A percentile compares a stretch with the other conserved stretches of the same genome.
phyloP scores from a whole-genome alignment of 2,113 vertebrate species.

The Lethenteron reissneri region DNA sequence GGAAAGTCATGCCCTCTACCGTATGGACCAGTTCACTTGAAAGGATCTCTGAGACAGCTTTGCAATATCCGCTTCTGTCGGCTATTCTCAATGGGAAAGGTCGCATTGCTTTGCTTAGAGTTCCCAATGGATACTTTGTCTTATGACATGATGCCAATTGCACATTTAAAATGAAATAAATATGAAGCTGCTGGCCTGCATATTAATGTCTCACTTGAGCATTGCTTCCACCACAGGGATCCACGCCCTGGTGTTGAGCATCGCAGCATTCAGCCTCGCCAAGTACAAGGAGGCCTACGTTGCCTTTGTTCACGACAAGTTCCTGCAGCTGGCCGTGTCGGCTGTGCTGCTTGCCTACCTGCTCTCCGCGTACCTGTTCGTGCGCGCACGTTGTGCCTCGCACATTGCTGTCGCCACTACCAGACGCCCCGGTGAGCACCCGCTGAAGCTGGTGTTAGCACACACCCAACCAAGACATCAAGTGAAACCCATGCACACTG shows the following conservation, averaged over 20 bases:
- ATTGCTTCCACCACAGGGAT: slow-evolving; percentile 28
- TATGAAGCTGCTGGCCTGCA: no score
- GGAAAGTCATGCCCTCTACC: no score
- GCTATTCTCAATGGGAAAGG: neutral
- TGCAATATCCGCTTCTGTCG: neutral
- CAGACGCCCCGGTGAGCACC: slow-evolving; percentile 50
- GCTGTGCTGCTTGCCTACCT: slow-evolving; percentile 27
- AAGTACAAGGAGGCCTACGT: slow-evolving; percentile 31
- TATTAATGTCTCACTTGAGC: neutral
- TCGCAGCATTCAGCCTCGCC: slow-evolving; percentile 19
- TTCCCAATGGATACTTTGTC: no score
- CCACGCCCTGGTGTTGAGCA: slow-evolving; percentile 35
- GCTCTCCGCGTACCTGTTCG: slow-evolving; percentile 50
- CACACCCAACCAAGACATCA: no score
- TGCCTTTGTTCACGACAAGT: slow-evolving; percentile 36
- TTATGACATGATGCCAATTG: no score
- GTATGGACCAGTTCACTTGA: no score
- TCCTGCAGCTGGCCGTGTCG: slow-evolving; percentile 43
- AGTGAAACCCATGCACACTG: neutral
- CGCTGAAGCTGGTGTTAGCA: no score
- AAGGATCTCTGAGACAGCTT: no score
- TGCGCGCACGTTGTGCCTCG: slow-evolving; percentile 24
- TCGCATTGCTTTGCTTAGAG: neutral
- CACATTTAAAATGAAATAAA: no score
- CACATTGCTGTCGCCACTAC: slow-evolving; percentile 31